These are phyloP conservation scores for Strigamia maritima DNA, from an alignment of 2,888 invertebrate genomes.

Conservation along the genomic window DNA sequence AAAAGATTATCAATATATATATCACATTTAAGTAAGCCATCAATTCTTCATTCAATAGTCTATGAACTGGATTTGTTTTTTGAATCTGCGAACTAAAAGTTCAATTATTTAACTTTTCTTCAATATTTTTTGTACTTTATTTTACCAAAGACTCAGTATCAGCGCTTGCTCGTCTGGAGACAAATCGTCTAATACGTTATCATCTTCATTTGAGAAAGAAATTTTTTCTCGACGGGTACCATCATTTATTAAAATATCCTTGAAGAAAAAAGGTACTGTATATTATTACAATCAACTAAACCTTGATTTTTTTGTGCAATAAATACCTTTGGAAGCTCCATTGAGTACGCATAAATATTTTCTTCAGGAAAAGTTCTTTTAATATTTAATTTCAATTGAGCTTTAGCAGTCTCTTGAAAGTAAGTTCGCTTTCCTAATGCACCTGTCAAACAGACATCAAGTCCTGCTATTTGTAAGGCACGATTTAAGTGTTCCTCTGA, in stretches of 20 bases:
- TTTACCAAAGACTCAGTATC: neutral
- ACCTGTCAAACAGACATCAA: constrained; percentile 67
- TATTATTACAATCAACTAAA: constrained; percentile 35
- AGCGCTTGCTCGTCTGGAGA: neutral
- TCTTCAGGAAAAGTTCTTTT: neutral
- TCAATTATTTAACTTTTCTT: constrained; percentile 14
- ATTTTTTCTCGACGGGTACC: neutral
- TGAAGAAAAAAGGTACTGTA: constrained; percentile 21
- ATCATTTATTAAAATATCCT: constrained; percentile 32
- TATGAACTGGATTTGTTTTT: constrained; percentile 74
- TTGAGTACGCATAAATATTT: neutral
- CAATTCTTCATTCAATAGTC: constrained; percentile 75
- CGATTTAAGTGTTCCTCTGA: constrained; percentile 65
- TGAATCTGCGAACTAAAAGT: constrained; percentile 65
- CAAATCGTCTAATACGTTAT: neutral
- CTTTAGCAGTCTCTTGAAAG: constrained; percentile 74
- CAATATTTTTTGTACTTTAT: neutral
- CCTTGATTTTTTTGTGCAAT: neutral
- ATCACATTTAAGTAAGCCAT: constrained; percentile 58
- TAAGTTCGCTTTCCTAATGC: constrained; percentile 85
- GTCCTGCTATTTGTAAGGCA: constrained; percentile 63
- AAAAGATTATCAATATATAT: neutral
- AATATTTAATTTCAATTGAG: constrained; percentile 69
- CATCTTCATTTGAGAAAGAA: neutral
- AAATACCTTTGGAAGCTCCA: constrained; percentile 40